phyloP scores from a whole-genome alignment of 2,888 invertebrate species.

The Schrankia costaestrigalis region DNA sequence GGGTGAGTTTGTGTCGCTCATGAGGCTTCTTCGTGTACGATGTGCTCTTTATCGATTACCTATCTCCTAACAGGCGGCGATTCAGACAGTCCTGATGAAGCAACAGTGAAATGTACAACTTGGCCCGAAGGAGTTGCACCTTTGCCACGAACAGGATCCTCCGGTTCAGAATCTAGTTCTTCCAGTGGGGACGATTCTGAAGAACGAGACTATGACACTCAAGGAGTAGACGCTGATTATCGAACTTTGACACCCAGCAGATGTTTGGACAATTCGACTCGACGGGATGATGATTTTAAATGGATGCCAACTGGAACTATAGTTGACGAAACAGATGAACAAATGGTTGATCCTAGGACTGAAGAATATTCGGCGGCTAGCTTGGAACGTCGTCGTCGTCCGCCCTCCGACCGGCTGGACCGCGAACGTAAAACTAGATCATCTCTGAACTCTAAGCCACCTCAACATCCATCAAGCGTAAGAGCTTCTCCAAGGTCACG shows the following conservation, averaged over 20 bases:
- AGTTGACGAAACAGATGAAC: conserved; percentile 53
- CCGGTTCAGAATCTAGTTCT: conserved; percentile 64
- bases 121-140: conserved; percentile 71
- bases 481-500: conserved; percentile 68
- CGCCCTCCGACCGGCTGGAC: conserved; percentile 76
- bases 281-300: conserved; percentile 85
- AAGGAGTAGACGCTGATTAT: conserved; percentile 82
- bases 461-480: conserved; percentile 66
- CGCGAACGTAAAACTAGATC: conserved; percentile 84
- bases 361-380: conserved; percentile 72
- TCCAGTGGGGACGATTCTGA: conserved; percentile 65
- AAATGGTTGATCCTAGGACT: conserved; percentile 46
- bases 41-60: conserved; percentile 44
- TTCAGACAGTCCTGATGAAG: conserved; percentile 83
- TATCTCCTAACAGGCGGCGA: conserved; percentile 78
- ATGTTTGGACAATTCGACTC: conserved; percentile 79
- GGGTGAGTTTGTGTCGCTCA: conserved; percentile 66
- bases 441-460: conserved; percentile 77
- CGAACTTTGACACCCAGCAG: conserved; percentile 66
- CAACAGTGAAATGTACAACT: conserved; percentile 79
- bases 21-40: conserved; percentile 47
- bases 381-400: conserved; percentile 79
- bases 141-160: conserved; percentile 59
- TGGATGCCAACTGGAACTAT: conserved; percentile 80
- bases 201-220: conserved; percentile 75